phyloP scores from a whole-genome alignment of 2,797 vertebrate species.

The Poecilia picta region DNA sequence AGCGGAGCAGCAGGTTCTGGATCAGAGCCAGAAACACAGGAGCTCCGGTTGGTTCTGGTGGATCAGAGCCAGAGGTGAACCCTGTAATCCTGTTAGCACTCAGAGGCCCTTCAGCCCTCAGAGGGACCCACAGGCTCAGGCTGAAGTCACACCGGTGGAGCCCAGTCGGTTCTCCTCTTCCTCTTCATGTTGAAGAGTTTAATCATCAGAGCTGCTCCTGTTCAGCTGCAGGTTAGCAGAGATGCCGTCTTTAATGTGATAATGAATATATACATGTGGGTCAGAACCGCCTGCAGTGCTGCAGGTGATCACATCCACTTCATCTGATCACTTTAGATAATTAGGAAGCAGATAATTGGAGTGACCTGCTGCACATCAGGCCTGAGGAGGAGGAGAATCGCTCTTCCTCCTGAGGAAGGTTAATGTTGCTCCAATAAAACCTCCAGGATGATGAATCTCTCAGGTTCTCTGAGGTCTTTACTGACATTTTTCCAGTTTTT shows the following conservation, averaged over 20 bases:
- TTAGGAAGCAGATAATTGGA: slow-evolving; percentile 37
- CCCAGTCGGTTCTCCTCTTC: background rate
- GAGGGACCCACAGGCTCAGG: background rate
- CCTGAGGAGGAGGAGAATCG: slow-evolving; percentile 13
- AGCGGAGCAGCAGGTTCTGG: slow-evolving; percentile 25
- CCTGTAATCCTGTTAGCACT: slow-evolving; percentile 6
- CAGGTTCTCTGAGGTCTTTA: background rate
- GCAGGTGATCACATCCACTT: slow-evolving; percentile 41
- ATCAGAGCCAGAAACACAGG: slow-evolving; percentile 25
- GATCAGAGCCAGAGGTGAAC: slow-evolving; percentile 11
- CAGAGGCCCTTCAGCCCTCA: background rate
- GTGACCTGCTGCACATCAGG: slow-evolving; percentile 17
- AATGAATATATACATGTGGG: slow-evolving; percentile 23
- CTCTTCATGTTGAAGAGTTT: background rate
- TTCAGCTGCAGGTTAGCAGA: slow-evolving; percentile 2
- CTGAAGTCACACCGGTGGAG: background rate
- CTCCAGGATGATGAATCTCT: slow-evolving; percentile 10
- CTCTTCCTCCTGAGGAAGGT: slow-evolving; percentile 4
- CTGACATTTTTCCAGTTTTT: background rate
- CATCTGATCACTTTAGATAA: slow-evolving; percentile 41
- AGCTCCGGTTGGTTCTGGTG: background rate
- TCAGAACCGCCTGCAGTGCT: slow-evolving; percentile 5
- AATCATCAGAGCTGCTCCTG: background rate
- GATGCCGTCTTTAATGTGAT: slow-evolving; percentile 15
- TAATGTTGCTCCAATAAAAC: slow-evolving; percentile 7